Percentiles rank a stretch among this genome's conserved stretches.
Conservation (phyloP, 2,888 invertebrate species). For the Nasonovia ribisnigri region DNA sequence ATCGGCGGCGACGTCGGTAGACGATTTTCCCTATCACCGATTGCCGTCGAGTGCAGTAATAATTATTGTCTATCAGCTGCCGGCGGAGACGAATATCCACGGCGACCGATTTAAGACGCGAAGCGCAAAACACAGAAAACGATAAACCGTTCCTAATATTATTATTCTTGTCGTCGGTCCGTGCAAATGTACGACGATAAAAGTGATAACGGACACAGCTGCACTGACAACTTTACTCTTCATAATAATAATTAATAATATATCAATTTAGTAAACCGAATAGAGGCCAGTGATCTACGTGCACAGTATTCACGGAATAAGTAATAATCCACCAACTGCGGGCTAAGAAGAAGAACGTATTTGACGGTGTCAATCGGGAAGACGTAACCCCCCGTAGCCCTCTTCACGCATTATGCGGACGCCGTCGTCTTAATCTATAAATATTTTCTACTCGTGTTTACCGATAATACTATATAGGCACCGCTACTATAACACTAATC, state of each 20-base stretch:
- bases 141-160: neutral
- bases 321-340: neutral
- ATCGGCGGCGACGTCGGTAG: neutral
- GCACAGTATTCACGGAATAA: neutral
- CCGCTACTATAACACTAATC: neutral
- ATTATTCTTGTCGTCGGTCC: neutral
- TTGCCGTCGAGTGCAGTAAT: neutral
- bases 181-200: neutral
- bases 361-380: neutral
- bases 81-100: neutral
- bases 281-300: neutral
- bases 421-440: neutral
- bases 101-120: neutral
- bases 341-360: neutral
- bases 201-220: neutral
- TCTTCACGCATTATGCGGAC: neutral
- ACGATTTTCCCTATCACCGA: neutral
- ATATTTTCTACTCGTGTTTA: neutral
- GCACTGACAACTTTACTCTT: neutral
- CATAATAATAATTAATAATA: neutral
- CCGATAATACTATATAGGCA: neutral
- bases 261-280: neutral
- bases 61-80: neutral
- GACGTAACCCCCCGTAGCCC: neutral
- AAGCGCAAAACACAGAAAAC: neutral